Base-by-base conservation (phyloP, 2,113 vertebrate genomes). In the Pungitius pungitius region DNA sequence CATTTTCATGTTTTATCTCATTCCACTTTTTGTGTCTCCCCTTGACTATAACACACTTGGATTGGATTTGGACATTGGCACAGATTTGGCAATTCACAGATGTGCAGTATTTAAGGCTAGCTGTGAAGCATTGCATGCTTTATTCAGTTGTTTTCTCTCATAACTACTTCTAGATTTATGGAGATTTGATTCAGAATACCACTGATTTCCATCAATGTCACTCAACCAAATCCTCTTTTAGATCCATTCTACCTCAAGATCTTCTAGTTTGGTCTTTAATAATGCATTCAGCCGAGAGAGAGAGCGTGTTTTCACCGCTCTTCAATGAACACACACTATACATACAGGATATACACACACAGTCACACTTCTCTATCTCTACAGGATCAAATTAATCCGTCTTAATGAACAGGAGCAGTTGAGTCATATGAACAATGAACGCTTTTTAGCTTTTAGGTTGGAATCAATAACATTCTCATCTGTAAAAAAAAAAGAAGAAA, bases 381-480 rank as follows among this genome's bases (percentile, higher is more conserved):
- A 64, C 37, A 13, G 52, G 3, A 68, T 20, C 2, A 2, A 65
- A 62, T 22, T 14, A 15, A 0, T 73, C 24, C 56, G 43, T 74
- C 39, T 43, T 39, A 30, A 39, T 73, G 26, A 61, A 33, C 63
- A 42, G 55, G 20, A 64, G 27, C 60, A 43, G 43, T 62, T 70
- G 14, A 81, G 55, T 61, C 45, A 30, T 57, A 49, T 73, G 11
- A 64, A 70, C 60, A 66, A 66, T 39, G n/a, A n/a, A n/a, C n/a
- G n/a, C n/a, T n/a, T n/a, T n/a, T n/a, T n/a, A 12, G 61, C 27
- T 9, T 81, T 81, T 37, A 71, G 42, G 27, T 69, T 51, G 73
- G 68, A 86, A 80, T 65, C 22, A 58, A 62, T 65, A 71, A 58
- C 33, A 72, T 77, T 80, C 75, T 47, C 56, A 76, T 76, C 13